A percentile compares a stretch with the other conserved stretches of the same genome.
Evolutionary conservation across 2,113 vertebrate species (phyloP).

Genomic region (Osmerus mordax): DNA sequence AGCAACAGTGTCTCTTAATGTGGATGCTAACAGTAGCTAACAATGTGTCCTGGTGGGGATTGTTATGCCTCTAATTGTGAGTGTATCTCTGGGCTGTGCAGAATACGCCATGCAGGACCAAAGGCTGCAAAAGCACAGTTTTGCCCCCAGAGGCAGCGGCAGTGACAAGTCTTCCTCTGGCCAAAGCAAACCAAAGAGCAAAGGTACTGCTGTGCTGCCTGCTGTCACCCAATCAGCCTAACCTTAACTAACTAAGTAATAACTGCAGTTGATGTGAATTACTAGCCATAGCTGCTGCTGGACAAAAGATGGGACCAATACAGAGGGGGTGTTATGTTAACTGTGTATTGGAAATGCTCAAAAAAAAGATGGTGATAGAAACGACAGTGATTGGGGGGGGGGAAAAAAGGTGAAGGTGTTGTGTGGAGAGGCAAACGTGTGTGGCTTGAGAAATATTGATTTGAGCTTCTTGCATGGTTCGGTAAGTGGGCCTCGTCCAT

Average conservation of each 20-base stretch:
- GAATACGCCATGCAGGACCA: slow-evolving; percentile 87
- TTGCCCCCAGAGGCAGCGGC: slow-evolving; percentile 80
- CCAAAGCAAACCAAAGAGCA: slow-evolving; percentile 93
- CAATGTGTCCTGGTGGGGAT: neutral
- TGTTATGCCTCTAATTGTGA: slow-evolving; percentile 35
- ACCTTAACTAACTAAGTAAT: no score
- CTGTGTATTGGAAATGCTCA: no score
- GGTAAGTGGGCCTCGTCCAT: no score
- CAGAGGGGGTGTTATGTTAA: no score
- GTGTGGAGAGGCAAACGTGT: no score
- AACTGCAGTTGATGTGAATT: neutral
- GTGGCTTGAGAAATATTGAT: no score
- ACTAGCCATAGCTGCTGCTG: neutral
- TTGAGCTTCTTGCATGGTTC: no score
- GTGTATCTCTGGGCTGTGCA: slow-evolving; percentile 53
- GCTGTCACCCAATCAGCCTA: no score
- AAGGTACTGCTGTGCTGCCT: slow-evolving; percentile 74
- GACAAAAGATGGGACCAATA: no score
- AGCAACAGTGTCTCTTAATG: neutral
- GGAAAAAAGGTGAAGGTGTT: no score
- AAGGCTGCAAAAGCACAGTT: slow-evolving; percentile 87
- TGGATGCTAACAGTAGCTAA: neutral
- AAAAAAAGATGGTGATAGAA: no score
- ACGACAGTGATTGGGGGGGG: no score
- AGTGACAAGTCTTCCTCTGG: slow-evolving; percentile 83